Evolutionary conservation across 2,888 invertebrate species (phyloP).

Genomic region (Suillia variegata): DNA sequence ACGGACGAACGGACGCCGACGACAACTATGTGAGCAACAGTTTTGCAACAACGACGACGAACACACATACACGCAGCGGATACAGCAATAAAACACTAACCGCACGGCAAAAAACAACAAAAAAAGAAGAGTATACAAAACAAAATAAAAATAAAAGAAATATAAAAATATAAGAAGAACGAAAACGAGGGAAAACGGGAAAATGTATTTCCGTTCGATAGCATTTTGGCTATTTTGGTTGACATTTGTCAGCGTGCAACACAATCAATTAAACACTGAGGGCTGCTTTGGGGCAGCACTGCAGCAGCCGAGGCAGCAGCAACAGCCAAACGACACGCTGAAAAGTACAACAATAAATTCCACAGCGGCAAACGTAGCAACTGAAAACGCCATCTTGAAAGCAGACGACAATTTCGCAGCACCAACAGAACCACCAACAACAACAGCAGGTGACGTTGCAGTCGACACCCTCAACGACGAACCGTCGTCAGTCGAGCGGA

Average conservation of each 20-base stretch:
- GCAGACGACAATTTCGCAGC: slow-evolving; percentile 26
- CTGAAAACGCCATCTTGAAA: too few species aligned
- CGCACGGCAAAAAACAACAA: too few species aligned
- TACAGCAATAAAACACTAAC: too few species aligned
- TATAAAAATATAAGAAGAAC: background rate
- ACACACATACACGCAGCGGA: too few species aligned
- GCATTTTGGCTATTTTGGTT: slow-evolving; percentile 52
- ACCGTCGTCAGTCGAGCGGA: too few species aligned
- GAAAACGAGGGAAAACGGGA: slow-evolving; percentile 9
- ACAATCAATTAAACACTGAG: slow-evolving; percentile 44
- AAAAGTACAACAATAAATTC: background rate
- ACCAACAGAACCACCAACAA: slow-evolving; percentile 13
- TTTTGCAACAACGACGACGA: too few species aligned
- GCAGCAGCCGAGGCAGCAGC: slow-evolving; percentile 25
- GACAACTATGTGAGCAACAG: too few species aligned
- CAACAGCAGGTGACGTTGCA: too few species aligned
- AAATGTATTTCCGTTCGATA: slow-evolving; percentile 48
- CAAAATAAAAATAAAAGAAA: too few species aligned
- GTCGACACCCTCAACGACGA: too few species aligned
- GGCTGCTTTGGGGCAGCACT: slow-evolving; percentile 34
- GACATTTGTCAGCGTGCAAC: slow-evolving; percentile 48
- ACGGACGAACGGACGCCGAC: too few species aligned
- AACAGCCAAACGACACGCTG: background rate
- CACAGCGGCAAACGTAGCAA: slow-evolving; percentile 1
- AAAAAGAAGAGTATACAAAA: too few species aligned